phyloP scores from a whole-genome alignment of 2,113 vertebrate genomes.

The Ophiodon elongatus region DNA sequence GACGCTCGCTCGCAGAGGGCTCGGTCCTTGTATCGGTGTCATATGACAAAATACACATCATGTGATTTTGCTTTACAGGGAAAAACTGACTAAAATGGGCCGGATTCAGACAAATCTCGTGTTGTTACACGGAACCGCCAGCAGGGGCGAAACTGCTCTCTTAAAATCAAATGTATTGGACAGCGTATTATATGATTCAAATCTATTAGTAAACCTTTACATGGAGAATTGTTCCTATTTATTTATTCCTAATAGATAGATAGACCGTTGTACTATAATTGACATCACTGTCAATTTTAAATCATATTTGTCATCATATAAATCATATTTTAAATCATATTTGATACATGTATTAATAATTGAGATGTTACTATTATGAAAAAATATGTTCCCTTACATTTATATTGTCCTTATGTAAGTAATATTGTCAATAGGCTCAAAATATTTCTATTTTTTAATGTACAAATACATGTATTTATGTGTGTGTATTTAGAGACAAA shows the following conservation, averaged over 20 bases:
- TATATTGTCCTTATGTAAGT: neutral
- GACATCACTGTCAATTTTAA: neutral
- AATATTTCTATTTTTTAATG: neutral
- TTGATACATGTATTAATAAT: neutral
- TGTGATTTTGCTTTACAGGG: constrained; percentile 80
- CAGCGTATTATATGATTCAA: neutral
- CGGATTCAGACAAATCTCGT: constrained; percentile 11
- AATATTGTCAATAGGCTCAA: neutral
- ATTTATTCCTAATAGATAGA: neutral
- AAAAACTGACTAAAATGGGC: constrained; percentile 35
- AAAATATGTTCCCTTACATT: neutral
- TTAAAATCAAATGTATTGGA: neutral
- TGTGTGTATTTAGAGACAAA: neutral
- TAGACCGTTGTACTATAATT: neutral
- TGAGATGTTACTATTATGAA: neutral
- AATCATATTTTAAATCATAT: neutral
- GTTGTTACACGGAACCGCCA: constrained; percentile 39
- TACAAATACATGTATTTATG: too few relatives aligned
- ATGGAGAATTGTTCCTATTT: neutral
- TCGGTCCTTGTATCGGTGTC: constrained; percentile 72
- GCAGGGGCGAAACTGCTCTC: constrained; percentile 29
- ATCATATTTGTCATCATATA: too few relatives aligned
- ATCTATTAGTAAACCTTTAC: neutral
- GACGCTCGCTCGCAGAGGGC: constrained; percentile 27
- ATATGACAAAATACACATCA: constrained; percentile 82